phyloP scores from a whole-genome alignment of 2,113 vertebrate species.

The Nannobrachium achirus region DNA sequence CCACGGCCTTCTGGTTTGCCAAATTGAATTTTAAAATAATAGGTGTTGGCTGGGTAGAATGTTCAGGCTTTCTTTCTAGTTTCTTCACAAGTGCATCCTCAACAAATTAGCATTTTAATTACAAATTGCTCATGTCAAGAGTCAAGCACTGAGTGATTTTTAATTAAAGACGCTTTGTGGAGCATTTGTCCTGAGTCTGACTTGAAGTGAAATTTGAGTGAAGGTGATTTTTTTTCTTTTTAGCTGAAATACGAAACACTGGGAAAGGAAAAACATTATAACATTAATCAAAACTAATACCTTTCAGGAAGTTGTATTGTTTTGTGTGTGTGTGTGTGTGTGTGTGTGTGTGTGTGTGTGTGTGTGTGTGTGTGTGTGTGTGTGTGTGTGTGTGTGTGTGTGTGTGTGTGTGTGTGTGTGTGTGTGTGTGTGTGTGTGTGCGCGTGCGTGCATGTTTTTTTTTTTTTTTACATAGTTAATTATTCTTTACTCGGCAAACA shows the following conservation, averaged over 20 bases:
- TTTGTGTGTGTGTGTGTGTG: too few species aligned
- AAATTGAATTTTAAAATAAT: conserved; percentile 28
- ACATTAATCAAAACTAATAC: too few species aligned
- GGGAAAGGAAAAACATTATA: too few species aligned
- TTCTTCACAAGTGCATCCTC: conserved; percentile 58
- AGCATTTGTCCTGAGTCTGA: conserved; percentile 52
- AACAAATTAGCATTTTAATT: conserved; percentile 74
- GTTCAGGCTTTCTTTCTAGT: conserved; percentile 41
- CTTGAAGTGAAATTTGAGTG: conserved; percentile 31
- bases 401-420: too few species aligned
- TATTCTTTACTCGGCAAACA: conserved; percentile 9
- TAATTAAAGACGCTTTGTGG: conserved; percentile 63
- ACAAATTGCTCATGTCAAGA: conserved; percentile 61
- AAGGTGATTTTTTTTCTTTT: too few species aligned
- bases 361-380: too few species aligned
- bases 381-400: too few species aligned
- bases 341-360: too few species aligned
- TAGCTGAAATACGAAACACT: too few species aligned
- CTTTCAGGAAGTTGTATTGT: not conserved
- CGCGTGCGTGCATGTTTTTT: too few species aligned
- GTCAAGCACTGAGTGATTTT: conserved; percentile 64
- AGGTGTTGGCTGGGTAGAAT: conserved; percentile 11
- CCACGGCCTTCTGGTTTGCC: conserved; percentile 1
- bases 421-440: too few species aligned
- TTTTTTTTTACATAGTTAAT: too few species aligned